These are phyloP conservation scores for Maylandia zebra DNA, from an alignment of 2,113 vertebrate genomes.

Conservation along the genomic window DNA sequence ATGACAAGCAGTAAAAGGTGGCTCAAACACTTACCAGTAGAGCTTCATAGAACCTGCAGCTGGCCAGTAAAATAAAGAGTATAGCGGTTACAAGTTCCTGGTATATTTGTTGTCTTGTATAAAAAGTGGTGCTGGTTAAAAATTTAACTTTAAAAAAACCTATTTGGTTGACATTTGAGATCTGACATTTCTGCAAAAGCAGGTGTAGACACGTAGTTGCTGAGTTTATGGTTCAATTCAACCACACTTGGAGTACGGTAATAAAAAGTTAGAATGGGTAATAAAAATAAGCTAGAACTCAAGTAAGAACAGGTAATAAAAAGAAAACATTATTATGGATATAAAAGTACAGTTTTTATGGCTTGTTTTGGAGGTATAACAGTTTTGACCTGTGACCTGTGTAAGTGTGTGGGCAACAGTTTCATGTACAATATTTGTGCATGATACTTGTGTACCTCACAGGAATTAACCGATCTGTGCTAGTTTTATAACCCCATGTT, in stretches of 20 bases:
- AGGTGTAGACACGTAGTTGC: neutral
- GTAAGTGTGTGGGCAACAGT: neutral
- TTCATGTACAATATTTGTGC: neutral
- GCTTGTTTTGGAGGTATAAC: neutral
- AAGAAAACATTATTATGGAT: conserved; percentile 3
- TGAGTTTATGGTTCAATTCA: conserved; percentile 9
- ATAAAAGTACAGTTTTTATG: conserved; percentile 18
- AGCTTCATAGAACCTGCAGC: neutral
- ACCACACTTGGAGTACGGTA: neutral
- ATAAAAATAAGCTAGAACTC: conserved; percentile 31
- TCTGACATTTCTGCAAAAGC: neutral
- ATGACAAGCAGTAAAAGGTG: neutral
- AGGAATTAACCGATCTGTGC: neutral
- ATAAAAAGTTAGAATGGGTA: conserved; percentile 32
- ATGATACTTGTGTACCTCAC: neutral
- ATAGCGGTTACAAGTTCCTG: neutral
- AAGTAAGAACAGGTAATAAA: conserved; percentile 13
- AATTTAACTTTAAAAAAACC: neutral
- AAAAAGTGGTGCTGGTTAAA: neutral
- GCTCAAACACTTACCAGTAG: neutral
- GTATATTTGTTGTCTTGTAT: neutral
- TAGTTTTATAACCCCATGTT: conserved; percentile 2
- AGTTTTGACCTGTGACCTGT: neutral
- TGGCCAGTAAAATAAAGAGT: neutral
- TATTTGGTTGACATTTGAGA: neutral